Conservation (phyloP, 1,140 invertebrate species). For the Hycleus cichorii region DNA sequence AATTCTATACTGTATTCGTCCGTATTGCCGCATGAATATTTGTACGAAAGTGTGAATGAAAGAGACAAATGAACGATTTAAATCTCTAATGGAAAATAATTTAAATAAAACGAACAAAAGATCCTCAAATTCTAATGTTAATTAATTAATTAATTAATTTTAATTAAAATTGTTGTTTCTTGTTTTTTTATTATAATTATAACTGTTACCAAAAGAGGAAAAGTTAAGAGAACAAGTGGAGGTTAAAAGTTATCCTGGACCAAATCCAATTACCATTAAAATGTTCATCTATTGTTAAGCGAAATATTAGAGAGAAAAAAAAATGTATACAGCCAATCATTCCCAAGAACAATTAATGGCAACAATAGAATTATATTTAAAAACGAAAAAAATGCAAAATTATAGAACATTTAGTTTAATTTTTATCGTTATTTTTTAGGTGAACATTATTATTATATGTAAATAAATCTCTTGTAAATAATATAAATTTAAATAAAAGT, state of each 20-base stretch:
- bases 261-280: conserved; percentile 9
- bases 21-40: not conserved
- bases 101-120: too few relatives aligned
- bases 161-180: not conserved
- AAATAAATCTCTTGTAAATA: conserved; percentile 14
- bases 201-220: not conserved
- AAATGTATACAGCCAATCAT: conserved; percentile 12
- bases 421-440: conserved; percentile 10
- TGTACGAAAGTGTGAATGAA: not conserved
- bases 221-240: too few relatives aligned
- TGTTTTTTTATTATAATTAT: conserved; percentile 7
- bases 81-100: too few relatives aligned
- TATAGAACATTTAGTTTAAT: not conserved
- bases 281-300: conserved; percentile 11
- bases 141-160: too few relatives aligned
- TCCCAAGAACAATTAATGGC: conserved; percentile 12
- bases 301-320: not conserved
- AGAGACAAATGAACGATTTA: too few relatives aligned
- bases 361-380: not conserved
- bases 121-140: too few relatives aligned
- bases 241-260: conserved; percentile 2
- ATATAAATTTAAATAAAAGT: conserved; percentile 1
- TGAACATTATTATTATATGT: conserved; percentile 3
- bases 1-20: too few relatives aligned
- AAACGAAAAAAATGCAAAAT: too few relatives aligned